These are phyloP conservation scores for Leuciscus waleckii DNA, from an alignment of 2,797 vertebrate genomes.

Conservation along the genomic window DNA sequence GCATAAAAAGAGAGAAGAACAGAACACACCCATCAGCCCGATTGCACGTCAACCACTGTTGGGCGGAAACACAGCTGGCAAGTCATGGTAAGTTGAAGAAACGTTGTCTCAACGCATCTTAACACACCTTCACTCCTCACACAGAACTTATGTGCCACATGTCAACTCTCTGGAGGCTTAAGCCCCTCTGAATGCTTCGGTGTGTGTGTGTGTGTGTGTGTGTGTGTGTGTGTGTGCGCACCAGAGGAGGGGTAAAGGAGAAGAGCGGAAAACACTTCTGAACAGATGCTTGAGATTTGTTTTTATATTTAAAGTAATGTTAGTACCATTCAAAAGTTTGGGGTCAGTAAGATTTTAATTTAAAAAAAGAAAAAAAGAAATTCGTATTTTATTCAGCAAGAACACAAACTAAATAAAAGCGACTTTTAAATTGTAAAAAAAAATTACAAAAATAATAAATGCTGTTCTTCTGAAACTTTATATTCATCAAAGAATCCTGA, in stretches of 20 bases:
- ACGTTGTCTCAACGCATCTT: slow-evolving; percentile 74
- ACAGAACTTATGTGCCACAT: slow-evolving; percentile 81
- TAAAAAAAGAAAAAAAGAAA: neutral
- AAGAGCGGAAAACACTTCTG: slow-evolving; percentile 30
- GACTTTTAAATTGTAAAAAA: neutral
- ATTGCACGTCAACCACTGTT: slow-evolving; percentile 73
- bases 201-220: slow-evolving; percentile 70
- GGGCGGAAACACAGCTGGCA: slow-evolving; percentile 74
- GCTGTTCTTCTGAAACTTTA: neutral
- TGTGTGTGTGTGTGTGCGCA: slow-evolving; percentile 66
- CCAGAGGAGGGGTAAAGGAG: slow-evolving; percentile 5
- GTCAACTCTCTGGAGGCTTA: slow-evolving; percentile 71
- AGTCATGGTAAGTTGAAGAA: slow-evolving; percentile 75
- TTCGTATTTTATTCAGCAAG: neutral
- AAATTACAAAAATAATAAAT: too few species aligned
- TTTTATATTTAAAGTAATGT: slow-evolving; percentile 1
- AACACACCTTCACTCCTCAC: slow-evolving; percentile 69
- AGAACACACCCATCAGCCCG: slow-evolving; percentile 77
- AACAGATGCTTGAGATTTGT: slow-evolving; percentile 51
- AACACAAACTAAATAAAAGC: neutral
- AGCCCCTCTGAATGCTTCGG: slow-evolving; percentile 44
- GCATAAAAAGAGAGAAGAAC: slow-evolving; percentile 81
- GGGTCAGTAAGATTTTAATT: neutral
- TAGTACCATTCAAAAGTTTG: neutral
- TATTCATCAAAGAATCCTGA: neutral